Base-by-base conservation (phyloP, 2,888 invertebrate species). In the Lycocerus yunnanus region DNA sequence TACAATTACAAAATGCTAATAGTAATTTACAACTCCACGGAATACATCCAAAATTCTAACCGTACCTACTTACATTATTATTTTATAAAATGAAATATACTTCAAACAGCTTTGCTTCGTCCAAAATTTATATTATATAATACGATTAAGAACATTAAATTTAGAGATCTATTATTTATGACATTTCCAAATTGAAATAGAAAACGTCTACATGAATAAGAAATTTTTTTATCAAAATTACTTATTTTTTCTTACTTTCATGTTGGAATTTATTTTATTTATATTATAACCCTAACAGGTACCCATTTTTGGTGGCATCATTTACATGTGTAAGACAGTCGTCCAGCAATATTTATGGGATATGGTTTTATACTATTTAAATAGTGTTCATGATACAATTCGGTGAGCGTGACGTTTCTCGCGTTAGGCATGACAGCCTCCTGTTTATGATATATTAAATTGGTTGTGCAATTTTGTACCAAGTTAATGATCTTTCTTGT, bases 311-410 rank as follows among this genome's bases (percentile, higher is more conserved):
- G 70, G 58, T 20, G 61, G 20, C 67, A 69, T 75, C 75, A 69
- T 72, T 72, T 69, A 72, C 66, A 75, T 72, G 69, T 72, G 67
- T 70, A 67, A 43, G 66, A 75, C 69, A 75, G 72, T 75, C 66
- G 58, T 66, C 68, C 72, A 15, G 72, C 16, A 73, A 63, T 72
- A 75, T 75, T 75, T 73, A 75, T 70, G 69, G 72, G 69, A 72
- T 69, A 16, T 66, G 67, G 72, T 72, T 69, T 69, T 70, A 70
- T 75, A 43, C 43, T 43, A 72, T 75, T 72, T 72, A 63, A 75
- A 72, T 75, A 69, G 61, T 63, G 60, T 75, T 69, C 67, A 72
- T 67, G 72, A 72, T 75, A 75, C 72, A 75, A 72, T 70, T 75
- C 71, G 72, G 72, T 58, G 72, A 75, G 75, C 72, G 69, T 72